phyloP scores from a whole-genome alignment of 2,797 vertebrate species.

The Thaleichthys pacificus region DNA sequence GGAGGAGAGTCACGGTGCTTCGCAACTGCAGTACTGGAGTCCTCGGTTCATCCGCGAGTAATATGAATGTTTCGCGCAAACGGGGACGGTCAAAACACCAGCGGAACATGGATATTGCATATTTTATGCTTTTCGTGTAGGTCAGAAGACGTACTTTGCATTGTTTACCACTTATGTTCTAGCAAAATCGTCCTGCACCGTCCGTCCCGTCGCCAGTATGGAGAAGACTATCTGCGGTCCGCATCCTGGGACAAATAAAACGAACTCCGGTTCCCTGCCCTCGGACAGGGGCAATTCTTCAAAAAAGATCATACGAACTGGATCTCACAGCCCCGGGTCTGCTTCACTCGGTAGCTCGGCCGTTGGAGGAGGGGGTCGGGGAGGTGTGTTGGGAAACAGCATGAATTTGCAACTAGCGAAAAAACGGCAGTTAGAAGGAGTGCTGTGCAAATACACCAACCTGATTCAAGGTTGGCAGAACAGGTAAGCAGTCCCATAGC shows the following conservation, averaged over 20 bases:
- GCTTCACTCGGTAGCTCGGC: slow-evolving; percentile 58
- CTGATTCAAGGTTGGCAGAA: slow-evolving; percentile 97
- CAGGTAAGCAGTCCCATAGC: slow-evolving; percentile 76
- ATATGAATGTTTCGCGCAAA: slow-evolving; percentile 53
- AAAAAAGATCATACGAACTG: slow-evolving; percentile 58
- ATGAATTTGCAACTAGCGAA: slow-evolving; percentile 65
- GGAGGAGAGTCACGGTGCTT: slow-evolving; percentile 39
- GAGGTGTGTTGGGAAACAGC: slow-evolving; percentile 59
- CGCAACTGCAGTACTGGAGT: slow-evolving; percentile 50
- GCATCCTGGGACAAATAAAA: slow-evolving; percentile 56
- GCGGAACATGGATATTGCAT: slow-evolving; percentile 34
- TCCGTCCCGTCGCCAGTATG: slow-evolving; percentile 70
- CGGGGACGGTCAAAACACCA: slow-evolving; percentile 38
- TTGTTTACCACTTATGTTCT: slow-evolving; percentile 52
- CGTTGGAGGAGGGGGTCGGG: slow-evolving; percentile 60
- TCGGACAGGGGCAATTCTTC: slow-evolving; percentile 59
- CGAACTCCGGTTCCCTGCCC: slow-evolving; percentile 48
- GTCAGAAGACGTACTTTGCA: slow-evolving; percentile 25
- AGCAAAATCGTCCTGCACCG: slow-evolving; percentile 44
- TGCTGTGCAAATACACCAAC: slow-evolving; percentile 98
- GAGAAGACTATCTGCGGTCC: slow-evolving; percentile 71
- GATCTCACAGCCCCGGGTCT: slow-evolving; percentile 69
- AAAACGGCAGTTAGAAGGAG: slow-evolving; percentile 83
- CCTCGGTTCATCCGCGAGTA: slow-evolving; percentile 33
- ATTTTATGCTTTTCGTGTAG: slow-evolving; percentile 47